A percentile compares a stretch with the other conserved stretches of the same genome.
Conservation (phyloP, 2,888 invertebrate species). For the Drosophila borealis region DNA sequence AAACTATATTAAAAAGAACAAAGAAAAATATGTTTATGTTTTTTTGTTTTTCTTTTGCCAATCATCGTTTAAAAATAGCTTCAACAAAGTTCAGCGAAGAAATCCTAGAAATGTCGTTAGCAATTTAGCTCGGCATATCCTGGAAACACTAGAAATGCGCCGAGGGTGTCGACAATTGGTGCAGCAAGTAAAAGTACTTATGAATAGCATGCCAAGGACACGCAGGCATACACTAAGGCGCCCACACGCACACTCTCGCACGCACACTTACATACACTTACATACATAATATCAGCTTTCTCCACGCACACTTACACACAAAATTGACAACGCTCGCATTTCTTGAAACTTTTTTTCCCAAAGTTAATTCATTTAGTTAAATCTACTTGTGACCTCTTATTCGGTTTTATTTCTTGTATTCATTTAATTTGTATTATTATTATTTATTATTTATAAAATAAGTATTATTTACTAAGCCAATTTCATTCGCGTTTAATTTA, state of each 20-base stretch:
- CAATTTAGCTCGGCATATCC: conserved; percentile 46
- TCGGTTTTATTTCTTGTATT: conserved; percentile 12
- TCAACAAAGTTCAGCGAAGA: conserved; percentile 36
- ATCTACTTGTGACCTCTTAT: conserved; percentile 10
- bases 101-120: conserved; percentile 65
- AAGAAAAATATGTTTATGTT: background rate
- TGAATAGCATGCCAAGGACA: conserved; percentile 63
- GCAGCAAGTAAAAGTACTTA: conserved; percentile 57
- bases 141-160: conserved; percentile 73
- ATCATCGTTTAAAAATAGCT: conserved; percentile 49
- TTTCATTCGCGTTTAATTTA: conserved; percentile 20
- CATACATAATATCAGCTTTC: too few relatives aligned
- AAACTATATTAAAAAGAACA: too few relatives aligned
- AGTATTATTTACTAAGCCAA: conserved; percentile 21
- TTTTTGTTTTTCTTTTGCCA: conserved; percentile 3
- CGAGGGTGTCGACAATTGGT: conserved; percentile 46
- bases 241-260: background rate
- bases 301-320: too few relatives aligned
- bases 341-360: conserved; percentile 3
- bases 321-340: too few relatives aligned
- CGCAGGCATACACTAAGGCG: conserved; percentile 6
- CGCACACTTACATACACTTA: conserved; percentile 1
- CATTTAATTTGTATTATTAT: conserved; percentile 5
- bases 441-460: conserved; percentile 28
- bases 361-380: conserved; percentile 56